A percentile compares a stretch with the other conserved stretches of the same genome.
phyloP scores from a whole-genome alignment of 2,888 invertebrate genomes.

The Caradrina clavipalpis region DNA sequence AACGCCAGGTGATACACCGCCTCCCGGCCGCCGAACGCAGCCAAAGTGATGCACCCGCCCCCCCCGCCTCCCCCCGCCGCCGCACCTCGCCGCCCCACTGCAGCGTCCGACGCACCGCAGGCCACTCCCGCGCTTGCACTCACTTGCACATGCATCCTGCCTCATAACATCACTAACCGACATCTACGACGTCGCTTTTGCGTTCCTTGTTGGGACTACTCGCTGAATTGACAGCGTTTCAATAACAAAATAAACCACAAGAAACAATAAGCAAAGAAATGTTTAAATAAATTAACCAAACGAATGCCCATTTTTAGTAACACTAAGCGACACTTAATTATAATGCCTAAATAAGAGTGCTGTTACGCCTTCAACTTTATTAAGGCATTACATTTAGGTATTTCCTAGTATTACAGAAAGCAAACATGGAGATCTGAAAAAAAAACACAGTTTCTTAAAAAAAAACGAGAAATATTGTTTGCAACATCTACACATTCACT shows the following conservation, averaged over 20 bases:
- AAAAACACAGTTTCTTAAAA: neutral
- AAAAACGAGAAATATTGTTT: slow-evolving; percentile 7
- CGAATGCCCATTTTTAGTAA: neutral
- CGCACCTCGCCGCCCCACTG: slow-evolving; percentile 47
- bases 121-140: slow-evolving; percentile 72
- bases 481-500: slow-evolving; percentile 13
- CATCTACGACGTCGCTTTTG: slow-evolving; percentile 36
- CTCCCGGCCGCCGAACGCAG: slow-evolving; percentile 53
- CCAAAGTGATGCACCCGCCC: slow-evolving; percentile 58
- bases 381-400: neutral
- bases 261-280: slow-evolving; percentile 7
- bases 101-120: slow-evolving; percentile 54
- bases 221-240: slow-evolving; percentile 31
- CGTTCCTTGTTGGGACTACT: slow-evolving; percentile 30
- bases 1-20: slow-evolving; percentile 85
- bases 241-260: slow-evolving; percentile 15
- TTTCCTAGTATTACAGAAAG: neutral
- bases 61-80: slow-evolving; percentile 38
- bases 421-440: no score
- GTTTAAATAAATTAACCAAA: slow-evolving; percentile 13
- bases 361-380: no score
- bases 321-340: neutral
- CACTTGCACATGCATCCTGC: slow-evolving; percentile 61
- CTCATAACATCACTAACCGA: slow-evolving; percentile 44
- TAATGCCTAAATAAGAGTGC: no score